These are phyloP conservation scores for Stomatorhinus ivindoensis DNA, from an alignment of 2,113 vertebrate species.

Conservation along the genomic window DNA sequence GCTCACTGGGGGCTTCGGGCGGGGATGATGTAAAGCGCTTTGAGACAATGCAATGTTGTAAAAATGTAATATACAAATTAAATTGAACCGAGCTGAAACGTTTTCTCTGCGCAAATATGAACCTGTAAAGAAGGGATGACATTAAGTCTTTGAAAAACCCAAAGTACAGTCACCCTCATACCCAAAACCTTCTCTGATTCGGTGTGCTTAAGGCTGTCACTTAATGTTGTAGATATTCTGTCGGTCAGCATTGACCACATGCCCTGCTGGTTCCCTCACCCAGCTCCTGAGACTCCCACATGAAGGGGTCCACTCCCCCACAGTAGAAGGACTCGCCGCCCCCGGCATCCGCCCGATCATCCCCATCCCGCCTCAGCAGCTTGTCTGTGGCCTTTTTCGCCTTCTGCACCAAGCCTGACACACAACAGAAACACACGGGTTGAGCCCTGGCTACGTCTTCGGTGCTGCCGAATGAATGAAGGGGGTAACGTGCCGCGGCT, in stretches of 20 bases:
- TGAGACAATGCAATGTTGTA: not conserved
- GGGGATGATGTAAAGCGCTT: not conserved
- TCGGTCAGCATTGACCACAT: not conserved
- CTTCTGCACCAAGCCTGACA: slow-evolving; percentile 82
- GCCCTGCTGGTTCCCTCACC: slow-evolving; percentile 58
- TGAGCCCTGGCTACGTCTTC: no score
- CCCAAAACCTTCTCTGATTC: not conserved
- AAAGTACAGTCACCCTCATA: not conserved
- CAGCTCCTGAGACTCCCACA: slow-evolving; percentile 97
- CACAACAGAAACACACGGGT: not conserved
- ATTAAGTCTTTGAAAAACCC: not conserved
- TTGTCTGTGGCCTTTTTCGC: slow-evolving; percentile 94
- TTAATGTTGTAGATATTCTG: not conserved
- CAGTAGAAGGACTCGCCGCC: slow-evolving; percentile 87
- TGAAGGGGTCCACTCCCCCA: slow-evolving; percentile 87
- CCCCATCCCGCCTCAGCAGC: slow-evolving; percentile 79
- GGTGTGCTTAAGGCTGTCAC: not conserved
- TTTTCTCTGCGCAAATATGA: not conserved
- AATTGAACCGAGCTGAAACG: not conserved
- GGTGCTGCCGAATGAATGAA: not conserved
- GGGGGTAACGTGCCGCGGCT: slow-evolving; percentile 32
- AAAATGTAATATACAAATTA: not conserved
- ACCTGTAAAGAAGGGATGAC: not conserved
- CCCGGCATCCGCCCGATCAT: slow-evolving; percentile 70
- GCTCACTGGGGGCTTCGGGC: not conserved